phyloP scores from a whole-genome alignment of 2,797 vertebrate species.

The Lagodon rhomboides region DNA sequence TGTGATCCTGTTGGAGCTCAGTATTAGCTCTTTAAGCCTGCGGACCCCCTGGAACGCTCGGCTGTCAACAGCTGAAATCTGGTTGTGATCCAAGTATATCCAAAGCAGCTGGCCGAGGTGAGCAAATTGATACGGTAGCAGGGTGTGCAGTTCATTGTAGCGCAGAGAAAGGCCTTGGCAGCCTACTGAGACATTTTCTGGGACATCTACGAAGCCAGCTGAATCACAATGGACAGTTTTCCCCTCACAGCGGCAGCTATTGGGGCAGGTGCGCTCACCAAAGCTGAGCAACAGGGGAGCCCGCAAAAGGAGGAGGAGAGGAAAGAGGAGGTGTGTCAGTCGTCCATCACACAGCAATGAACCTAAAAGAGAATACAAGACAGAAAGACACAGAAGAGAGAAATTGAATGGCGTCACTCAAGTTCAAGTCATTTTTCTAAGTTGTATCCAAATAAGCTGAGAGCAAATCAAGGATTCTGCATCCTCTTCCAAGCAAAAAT shows the following conservation, averaged over 20 bases:
- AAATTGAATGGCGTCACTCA: neutral
- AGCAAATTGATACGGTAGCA: slow-evolving; percentile 96
- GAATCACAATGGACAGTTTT: slow-evolving; percentile 99
- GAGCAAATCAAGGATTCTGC: neutral
- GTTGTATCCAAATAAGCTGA: slow-evolving; percentile 5
- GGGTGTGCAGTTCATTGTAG: slow-evolving; percentile 96
- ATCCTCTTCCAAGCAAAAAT: slow-evolving; percentile 7
- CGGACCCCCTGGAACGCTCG: slow-evolving; percentile 97
- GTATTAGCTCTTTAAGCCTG: slow-evolving; percentile 96
- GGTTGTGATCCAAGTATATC: slow-evolving; percentile 99
- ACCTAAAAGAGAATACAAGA: slow-evolving; percentile 71
- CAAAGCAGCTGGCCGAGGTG: slow-evolving; percentile 98
- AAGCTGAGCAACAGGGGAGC: slow-evolving; percentile 86
- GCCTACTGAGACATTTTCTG: slow-evolving; percentile 95
- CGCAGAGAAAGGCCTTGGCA: slow-evolving; percentile 97
- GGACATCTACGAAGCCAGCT: slow-evolving; percentile 93
- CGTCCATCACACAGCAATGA: slow-evolving; percentile 79
- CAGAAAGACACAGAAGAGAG: slow-evolving; percentile 22
- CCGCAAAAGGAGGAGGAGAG: slow-evolving; percentile 82
- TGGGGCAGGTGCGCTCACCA: slow-evolving; percentile 95
- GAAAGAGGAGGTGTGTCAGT: slow-evolving; percentile 82
- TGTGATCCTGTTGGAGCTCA: slow-evolving; percentile 97
- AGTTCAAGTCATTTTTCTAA: neutral
- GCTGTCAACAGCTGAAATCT: slow-evolving; percentile 94
- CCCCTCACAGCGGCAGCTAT: slow-evolving; percentile 95